Evolutionary conservation across 2,113 vertebrate genomes (phyloP), one percentile per base, ranked within the genome.

Genomic region (Toxotes jaculatrix): DNA sequence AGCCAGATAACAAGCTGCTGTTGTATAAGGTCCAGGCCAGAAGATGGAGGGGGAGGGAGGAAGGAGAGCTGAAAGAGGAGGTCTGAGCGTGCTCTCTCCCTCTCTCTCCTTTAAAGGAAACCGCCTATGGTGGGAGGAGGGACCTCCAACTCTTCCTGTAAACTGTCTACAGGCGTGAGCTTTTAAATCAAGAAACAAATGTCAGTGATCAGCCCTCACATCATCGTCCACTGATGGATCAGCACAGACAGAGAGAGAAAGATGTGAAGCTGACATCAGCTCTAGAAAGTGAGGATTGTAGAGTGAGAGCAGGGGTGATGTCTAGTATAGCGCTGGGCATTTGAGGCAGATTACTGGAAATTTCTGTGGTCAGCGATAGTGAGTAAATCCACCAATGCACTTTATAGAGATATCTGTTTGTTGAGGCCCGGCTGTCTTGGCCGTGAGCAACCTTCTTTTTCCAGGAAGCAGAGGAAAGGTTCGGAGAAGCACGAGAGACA

Each of bases 131-230:
- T 51, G 71, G 72, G 71, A 83, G 83, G 82, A 87, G 87, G 82
- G 86, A 77, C 85, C 69, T 79, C 86, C 62, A 80, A 55, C 85
- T 85, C 74, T 92, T 92, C 89, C 87, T 90, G 78, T 87, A 92
- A 93, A 93, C 91, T 74, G 84, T 91, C 88, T 83, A 45, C 62
- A 74, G 68, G 60, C 65, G 32, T 72, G 77, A 87, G 86, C 73
- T 87, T 87, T 93, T 92, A 90, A 92, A 93, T 92, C 83, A 93
- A 85, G 87, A 82, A 90, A 94, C 88, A 88, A 91, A 93, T 89
- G 91, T 89, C 81, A 87, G 31, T 64, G 82, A 94, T 88, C 79
- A 79, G 74, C 69, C 67, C 75, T 80, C 80, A 77, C 62, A 82
- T 89, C 89, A 84, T 75, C 43, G 42, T 80, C 77, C 68, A 55